Evolutionary conservation across 2,888 invertebrate genomes (phyloP).

Genomic region (Callinectes sapidus): DNA sequence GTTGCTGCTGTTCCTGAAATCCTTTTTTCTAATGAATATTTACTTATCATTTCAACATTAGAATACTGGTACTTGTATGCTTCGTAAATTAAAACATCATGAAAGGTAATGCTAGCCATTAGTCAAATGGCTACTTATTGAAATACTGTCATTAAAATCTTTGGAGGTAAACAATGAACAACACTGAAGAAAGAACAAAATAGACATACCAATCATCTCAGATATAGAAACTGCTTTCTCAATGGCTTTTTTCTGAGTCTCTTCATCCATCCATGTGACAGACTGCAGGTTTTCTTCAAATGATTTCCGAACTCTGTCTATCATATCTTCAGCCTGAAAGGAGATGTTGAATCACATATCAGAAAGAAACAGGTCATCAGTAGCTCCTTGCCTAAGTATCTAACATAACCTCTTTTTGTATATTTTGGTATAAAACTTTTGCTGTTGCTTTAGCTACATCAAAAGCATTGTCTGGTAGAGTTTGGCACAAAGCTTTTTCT

Average conservation of each 20-base stretch:
- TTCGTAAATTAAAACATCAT: not conserved
- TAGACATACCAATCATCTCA: slow-evolving; percentile 89
- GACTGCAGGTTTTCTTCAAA: slow-evolving; percentile 91
- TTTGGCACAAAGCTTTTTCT: too few relatives aligned
- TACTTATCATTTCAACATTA: not conserved
- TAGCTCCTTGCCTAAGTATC: too few relatives aligned
- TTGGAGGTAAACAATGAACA: not conserved
- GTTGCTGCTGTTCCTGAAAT: not conserved
- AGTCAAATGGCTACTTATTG: too few relatives aligned
- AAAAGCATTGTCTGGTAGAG: too few relatives aligned
- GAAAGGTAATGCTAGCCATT: not conserved
- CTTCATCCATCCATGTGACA: slow-evolving; percentile 95
- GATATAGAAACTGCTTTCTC: slow-evolving; percentile 95
- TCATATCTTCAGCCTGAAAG: slow-evolving; percentile 71
- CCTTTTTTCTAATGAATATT: not conserved
- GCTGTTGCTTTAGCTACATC: too few relatives aligned
- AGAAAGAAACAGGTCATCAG: not conserved
- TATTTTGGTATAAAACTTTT: too few relatives aligned
- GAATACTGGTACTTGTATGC: not conserved
- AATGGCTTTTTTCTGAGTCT: slow-evolving; percentile 89
- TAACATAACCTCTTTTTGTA: too few relatives aligned
- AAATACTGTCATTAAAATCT: not conserved
- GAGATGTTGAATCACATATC: not conserved
- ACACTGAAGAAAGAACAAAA: slow-evolving; percentile 2
- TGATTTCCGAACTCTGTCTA: slow-evolving; percentile 87